A percentile compares a stretch with the other conserved stretches of the same genome.
Conservation (phyloP, 2,888 invertebrate genomes). For the Synergus japonicus region DNA sequence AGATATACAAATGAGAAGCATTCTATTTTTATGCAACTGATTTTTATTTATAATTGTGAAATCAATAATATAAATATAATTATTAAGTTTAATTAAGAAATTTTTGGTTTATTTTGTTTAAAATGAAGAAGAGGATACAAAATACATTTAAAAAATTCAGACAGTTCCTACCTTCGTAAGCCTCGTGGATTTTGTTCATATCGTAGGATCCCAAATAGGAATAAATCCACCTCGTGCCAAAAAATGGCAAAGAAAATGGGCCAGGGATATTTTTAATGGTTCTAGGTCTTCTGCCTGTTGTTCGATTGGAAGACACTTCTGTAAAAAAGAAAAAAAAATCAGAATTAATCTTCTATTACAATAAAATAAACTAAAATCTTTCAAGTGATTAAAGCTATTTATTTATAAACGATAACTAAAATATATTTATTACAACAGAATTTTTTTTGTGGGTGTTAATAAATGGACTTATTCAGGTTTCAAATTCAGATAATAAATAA, state of each 20-base stretch:
- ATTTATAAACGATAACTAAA: too few species aligned
- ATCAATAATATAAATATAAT: too few species aligned
- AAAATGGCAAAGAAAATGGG: slow-evolving; percentile 84
- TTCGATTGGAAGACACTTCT: slow-evolving; percentile 54
- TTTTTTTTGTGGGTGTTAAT: too few species aligned
- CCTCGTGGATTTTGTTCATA: slow-evolving; percentile 87
- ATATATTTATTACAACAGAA: too few species aligned
- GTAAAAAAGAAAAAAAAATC: slow-evolving; percentile 10
- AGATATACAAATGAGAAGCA: neutral
- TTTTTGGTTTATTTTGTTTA: too few species aligned
- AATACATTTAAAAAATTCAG: neutral
- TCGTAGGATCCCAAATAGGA: slow-evolving; percentile 82
- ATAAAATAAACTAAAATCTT: neutral
- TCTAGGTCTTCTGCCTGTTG: slow-evolving; percentile 52
- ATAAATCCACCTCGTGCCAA: slow-evolving; percentile 91
- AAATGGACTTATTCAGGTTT: too few species aligned
- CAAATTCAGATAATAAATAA: neutral
- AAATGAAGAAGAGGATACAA: neutral
- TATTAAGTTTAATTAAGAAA: neutral
- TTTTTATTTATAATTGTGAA: too few species aligned
- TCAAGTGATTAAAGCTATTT: neutral
- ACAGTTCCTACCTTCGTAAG: slow-evolving; percentile 83
- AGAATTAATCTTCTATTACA: neutral
- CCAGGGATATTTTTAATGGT: slow-evolving; percentile 83
- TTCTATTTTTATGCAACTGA: neutral